Percentiles rank a stretch among this genome's conserved stretches.
phyloP scores from a whole-genome alignment of 2,797 vertebrate genomes.

The Spinibarbus caldwelli region DNA sequence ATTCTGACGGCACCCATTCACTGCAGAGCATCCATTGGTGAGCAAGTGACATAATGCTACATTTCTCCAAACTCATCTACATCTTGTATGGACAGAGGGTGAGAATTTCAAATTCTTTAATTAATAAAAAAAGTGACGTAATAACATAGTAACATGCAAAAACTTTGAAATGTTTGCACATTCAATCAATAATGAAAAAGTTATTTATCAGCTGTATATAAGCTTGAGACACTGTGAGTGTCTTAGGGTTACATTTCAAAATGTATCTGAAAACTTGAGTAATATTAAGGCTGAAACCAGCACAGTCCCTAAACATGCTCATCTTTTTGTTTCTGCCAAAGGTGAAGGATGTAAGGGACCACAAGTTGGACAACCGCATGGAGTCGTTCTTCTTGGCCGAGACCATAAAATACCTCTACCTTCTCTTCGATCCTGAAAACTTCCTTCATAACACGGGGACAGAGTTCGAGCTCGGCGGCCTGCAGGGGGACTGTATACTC shows the following conservation, averaged over 20 bases:
- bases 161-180: too few relatives aligned
- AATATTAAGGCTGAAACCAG: background rate
- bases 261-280: too few relatives aligned
- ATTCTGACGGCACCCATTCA: background rate
- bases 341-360: slow-evolving; percentile 95
- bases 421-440: slow-evolving; percentile 93
- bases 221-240: too few relatives aligned
- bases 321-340: slow-evolving; percentile 58
- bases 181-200: too few relatives aligned
- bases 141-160: too few relatives aligned
- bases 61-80: too few relatives aligned
- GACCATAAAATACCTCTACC: slow-evolving; percentile 95
- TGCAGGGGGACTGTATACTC: slow-evolving; percentile 84
- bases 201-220: too few relatives aligned
- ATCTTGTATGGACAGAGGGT: too few relatives aligned
- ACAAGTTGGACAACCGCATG: slow-evolving; percentile 97
- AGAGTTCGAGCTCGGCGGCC: slow-evolving; percentile 81
- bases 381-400: slow-evolving; percentile 98
- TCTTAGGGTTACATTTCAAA: too few relatives aligned
- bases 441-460: slow-evolving; percentile 90
- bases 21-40: background rate
- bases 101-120: too few relatives aligned
- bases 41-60: background rate
- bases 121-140: too few relatives aligned
- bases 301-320: background rate